Evolutionary conservation across 2,113 vertebrate species (phyloP), one percentile per base, ranked within the genome.

Genomic region (Crotalus tigris): DNA sequence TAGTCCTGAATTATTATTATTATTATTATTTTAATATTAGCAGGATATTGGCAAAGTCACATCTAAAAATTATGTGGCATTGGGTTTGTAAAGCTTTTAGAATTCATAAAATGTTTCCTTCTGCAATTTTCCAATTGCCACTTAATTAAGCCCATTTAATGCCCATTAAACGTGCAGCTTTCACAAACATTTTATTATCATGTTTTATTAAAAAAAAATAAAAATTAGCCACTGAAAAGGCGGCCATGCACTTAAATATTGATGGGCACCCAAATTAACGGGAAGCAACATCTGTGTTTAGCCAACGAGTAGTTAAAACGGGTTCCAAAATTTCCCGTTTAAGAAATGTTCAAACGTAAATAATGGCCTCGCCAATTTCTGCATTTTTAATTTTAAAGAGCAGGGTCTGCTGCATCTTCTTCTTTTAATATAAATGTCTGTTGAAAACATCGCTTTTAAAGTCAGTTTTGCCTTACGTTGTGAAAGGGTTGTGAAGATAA

Each of bases 101-200:
- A 90, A 90, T 87, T 33, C 89, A 89, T 92, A 89, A 90, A 90
- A 69, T 90, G 39, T 86, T 92, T 93, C 93, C 46, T 92, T 89
- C 91, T 69, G 87, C 93, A 92, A 49, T 61, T 64, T 93, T 91
- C 64, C 90, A 93, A 85, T 53, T 90, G 87, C 55, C 87, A 89
- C 91, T 93, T 92, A 91, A 86, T 89, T 91, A 93, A 93, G 93
- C 87, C 64, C 91, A 86, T 91, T 61, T 93, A 88, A 85, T 93
- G 90, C 57, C 90, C 87, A 69, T 90, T 90, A 89, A 69, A 86
- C 10, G 21, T 61, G 64, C 90, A 53, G 87, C 55, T 89, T 88
- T 81, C 85, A 58, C 85, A 75, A 59, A 88, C 86, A 61, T 91
- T 93, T 93, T 91, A 93, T 93, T 91, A 91, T 91, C 90, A 89